Percentiles rank a stretch among this genome's conserved stretches.
These are phyloP conservation scores for Erythrocercus mccallii DNA, from an alignment of 2,113 vertebrate species.

Conservation along the genomic window DNA sequence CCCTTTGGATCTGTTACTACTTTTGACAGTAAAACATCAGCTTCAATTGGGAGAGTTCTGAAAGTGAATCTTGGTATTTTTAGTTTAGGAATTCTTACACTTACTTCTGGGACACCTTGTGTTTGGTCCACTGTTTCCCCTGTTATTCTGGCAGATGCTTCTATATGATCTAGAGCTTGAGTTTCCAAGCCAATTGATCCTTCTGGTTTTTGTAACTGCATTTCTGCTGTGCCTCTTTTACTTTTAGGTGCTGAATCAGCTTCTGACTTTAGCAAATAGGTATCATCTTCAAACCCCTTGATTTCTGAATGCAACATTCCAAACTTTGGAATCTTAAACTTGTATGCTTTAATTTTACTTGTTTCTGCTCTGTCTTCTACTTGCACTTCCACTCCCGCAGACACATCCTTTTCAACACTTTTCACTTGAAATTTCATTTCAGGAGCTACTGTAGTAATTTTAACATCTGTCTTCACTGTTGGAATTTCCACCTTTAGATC, in stretches of 20 bases:
- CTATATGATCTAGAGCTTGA: background rate
- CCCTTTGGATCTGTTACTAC: background rate
- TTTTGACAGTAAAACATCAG: slow-evolving; percentile 47
- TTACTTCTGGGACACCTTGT: slow-evolving; percentile 33
- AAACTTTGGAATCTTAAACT: slow-evolving; percentile 52
- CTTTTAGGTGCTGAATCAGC: background rate
- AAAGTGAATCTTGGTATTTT: slow-evolving; percentile 67
- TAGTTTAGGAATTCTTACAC: slow-evolving; percentile 64
- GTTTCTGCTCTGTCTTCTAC: slow-evolving; percentile 45
- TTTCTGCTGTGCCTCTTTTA: background rate
- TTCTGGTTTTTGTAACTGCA: background rate
- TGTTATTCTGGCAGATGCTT: background rate
- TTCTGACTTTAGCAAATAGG: background rate
- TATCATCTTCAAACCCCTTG: background rate
- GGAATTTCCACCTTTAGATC: slow-evolving; percentile 19
- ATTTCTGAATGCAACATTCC: slow-evolving; percentile 31
- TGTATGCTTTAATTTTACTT: slow-evolving; percentile 45
- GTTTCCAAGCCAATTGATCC: background rate
- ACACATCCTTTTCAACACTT: slow-evolving; percentile 38
- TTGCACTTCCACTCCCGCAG: slow-evolving; percentile 19
- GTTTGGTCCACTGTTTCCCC: background rate
- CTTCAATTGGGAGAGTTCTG: slow-evolving; percentile 13
- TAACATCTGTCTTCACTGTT: background rate
- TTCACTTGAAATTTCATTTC: slow-evolving; percentile 45
- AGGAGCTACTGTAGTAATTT: slow-evolving; percentile 27